These are phyloP conservation scores for Theocolax elegans DNA, from an alignment of 1,140 invertebrate genomes.

Conservation along the genomic window DNA sequence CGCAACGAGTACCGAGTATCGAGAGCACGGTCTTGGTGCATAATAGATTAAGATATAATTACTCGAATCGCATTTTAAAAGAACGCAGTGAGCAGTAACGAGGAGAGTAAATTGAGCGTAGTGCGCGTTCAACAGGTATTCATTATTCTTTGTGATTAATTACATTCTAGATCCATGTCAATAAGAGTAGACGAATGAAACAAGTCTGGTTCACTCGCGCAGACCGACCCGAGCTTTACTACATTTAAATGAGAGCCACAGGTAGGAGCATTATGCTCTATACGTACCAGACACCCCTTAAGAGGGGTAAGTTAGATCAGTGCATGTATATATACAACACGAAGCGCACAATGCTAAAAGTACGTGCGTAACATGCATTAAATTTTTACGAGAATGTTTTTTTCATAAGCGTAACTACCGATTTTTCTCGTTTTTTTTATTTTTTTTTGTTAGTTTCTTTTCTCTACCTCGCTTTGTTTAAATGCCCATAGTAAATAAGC, in stretches of 20 bases:
- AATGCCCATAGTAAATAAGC: constrained; percentile 20
- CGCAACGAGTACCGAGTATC: too few species aligned
- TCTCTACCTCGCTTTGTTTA: constrained; percentile 6
- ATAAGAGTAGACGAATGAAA: constrained; percentile 43
- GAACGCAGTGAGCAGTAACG: too few species aligned
- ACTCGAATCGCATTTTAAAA: too few species aligned
- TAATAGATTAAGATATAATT: too few species aligned
- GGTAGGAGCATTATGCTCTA: constrained; percentile 61
- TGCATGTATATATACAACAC: constrained; percentile 40
- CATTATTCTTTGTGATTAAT: constrained; percentile 46
- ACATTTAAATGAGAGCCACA: constrained; percentile 63
- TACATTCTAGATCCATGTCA: constrained; percentile 34
- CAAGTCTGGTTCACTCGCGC: constrained; percentile 39
- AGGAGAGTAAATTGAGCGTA: too few species aligned
- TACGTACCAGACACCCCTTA: constrained; percentile 55
- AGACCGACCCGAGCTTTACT: constrained; percentile 49
- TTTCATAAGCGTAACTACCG: constrained; percentile 22
- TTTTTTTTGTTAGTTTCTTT: too few species aligned
- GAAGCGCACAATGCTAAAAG: background rate
- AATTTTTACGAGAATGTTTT: constrained; percentile 22
- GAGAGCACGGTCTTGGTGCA: too few species aligned
- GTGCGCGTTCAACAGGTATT: constrained; percentile 49
- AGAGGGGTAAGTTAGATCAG: constrained; percentile 57
- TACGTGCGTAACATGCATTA: background rate
- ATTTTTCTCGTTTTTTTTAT: constrained; percentile 1